Conservation (phyloP, 2,888 invertebrate genomes). For the Monoplex corrugatus region DNA sequence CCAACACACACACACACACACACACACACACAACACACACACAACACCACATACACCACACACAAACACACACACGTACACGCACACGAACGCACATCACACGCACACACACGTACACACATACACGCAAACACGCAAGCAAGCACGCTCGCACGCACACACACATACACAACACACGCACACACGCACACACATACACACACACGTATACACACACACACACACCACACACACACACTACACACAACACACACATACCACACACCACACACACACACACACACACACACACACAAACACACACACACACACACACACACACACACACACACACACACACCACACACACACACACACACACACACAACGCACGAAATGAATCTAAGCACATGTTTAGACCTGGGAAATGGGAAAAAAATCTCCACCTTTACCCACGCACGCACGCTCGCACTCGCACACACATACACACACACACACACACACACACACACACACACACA, state of each 20-base stretch:
- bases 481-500: background rate
- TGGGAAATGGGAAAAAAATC: no score
- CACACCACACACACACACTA: background rate
- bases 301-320: constrained; percentile 38
- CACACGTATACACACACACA: background rate
- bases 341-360: constrained; percentile 22
- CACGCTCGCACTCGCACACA: background rate
- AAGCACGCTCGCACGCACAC: background rate
- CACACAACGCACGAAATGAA: no score
- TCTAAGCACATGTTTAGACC: no score
- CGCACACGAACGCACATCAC: background rate
- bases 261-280: background rate
- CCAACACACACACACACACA: background rate
- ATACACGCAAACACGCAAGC: constrained; percentile 1
- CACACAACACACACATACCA: background rate
- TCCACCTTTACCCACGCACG: no score
- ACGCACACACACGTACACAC: background rate
- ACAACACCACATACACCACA: no score
- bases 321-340: constrained; percentile 34
- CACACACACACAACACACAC: background rate
- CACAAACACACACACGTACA: background rate
- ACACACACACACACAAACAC: constrained; percentile 34
- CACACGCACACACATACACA: background rate
- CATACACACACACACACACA: background rate
- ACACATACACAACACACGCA: background rate